Base-by-base conservation (phyloP, 2,888 invertebrate genomes). In the Aleiodes leptofemur region DNA sequence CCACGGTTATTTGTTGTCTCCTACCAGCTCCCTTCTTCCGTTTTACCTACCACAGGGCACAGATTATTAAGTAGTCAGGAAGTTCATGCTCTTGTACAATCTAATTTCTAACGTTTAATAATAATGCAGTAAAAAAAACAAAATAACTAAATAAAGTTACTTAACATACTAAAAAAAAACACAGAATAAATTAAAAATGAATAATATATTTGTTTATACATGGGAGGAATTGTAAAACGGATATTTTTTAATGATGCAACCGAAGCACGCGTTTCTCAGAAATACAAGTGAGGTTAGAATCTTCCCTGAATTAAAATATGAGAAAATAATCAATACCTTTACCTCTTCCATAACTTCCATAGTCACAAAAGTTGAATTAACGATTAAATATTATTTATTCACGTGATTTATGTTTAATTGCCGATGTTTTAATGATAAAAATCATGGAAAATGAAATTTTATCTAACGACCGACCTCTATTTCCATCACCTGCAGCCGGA, bases 21-120 rank as follows among this genome's bases (percentile, higher is more conserved):
- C 87, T 86, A 90, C 90, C 92, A 89, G 86, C 91, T 80, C 92
- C 92, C 89, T 93, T 93, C 91, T 92, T 92, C 88, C 93, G 90
- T 87, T 93, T 93, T 86, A 92, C 92, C 89, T 90, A 89, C 87
- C 88, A 88, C 86, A 88, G 84, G 85, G 85, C 83, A 84, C 81
- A 87, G 86, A 87, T 88, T 88, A 87, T 87, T 87, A 87, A 88
- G 87, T 88, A 88, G 87, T 87, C 87, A 85, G 86, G 86, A 87
- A 87, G 86, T 87, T 87, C 87, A 87, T 87, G 87, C 86, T 86
- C 83, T 84, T 83, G 83, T 82, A 79, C 77, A 77, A 77, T 74
- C 80, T 80, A 81, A 76, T 68, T 11, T 69, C 77, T 79, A 81
- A 80, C 74, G 64, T 75, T 71, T 29, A 57, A 23, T 23, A 23